Conservation (phyloP, 1,140 invertebrate species). For the Drosophila lowei region DNA sequence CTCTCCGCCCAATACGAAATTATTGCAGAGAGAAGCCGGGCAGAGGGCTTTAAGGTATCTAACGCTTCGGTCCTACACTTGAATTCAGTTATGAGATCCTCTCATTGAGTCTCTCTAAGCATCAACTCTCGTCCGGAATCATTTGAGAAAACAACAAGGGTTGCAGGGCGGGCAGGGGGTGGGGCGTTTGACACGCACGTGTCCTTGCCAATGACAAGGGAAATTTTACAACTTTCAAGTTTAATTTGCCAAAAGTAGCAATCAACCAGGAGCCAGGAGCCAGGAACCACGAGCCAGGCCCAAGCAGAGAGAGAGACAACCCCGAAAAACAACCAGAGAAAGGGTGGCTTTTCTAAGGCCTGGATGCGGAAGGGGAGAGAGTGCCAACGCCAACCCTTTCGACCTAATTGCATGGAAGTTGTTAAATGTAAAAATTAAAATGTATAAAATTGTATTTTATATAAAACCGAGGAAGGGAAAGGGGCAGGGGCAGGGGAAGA, state of each 20-base stretch:
- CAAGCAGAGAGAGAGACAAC: slow-evolving; percentile 5
- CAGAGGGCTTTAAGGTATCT: no score
- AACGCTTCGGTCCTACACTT: slow-evolving; percentile 13
- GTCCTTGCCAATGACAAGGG: slow-evolving; percentile 80
- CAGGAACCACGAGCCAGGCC: slow-evolving; percentile 35
- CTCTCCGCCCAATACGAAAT: no score
- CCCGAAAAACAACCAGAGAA: slow-evolving; percentile 17
- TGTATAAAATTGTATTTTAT: slow-evolving; percentile 78
- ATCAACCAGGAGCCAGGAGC: slow-evolving; percentile 56
- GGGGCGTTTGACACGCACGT: slow-evolving; percentile 64
- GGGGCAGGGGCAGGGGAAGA: neutral
- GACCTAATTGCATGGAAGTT: slow-evolving; percentile 80
- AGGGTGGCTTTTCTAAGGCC: slow-evolving; percentile 41
- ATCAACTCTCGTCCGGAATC: slow-evolving; percentile 20
- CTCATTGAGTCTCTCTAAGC: slow-evolving; percentile 24
- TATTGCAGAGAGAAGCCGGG: no score
- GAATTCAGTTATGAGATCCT: slow-evolving; percentile 59
- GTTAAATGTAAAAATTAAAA: slow-evolving; percentile 81
- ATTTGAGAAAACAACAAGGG: slow-evolving; percentile 18
- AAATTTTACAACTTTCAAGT: slow-evolving; percentile 82
- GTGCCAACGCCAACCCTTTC: slow-evolving; percentile 68
- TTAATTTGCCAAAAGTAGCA: slow-evolving; percentile 80
- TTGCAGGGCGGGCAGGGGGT: slow-evolving; percentile 5
- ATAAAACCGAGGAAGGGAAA: slow-evolving; percentile 43
- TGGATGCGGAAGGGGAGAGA: slow-evolving; percentile 3